Conservation (phyloP, 2,113 vertebrate species). For the Grus americana region DNA sequence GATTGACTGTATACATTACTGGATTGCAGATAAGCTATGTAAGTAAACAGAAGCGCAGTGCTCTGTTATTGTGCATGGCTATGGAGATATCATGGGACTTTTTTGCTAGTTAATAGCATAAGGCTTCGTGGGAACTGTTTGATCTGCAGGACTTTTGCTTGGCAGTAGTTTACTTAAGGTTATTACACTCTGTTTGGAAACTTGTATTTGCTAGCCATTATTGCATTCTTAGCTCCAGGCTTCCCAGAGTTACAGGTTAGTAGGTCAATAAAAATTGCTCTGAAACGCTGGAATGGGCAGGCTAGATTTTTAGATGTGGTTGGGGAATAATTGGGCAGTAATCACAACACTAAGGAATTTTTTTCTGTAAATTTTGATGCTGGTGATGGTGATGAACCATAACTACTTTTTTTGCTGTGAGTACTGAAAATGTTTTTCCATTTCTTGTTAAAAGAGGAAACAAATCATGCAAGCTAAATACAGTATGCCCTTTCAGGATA, state of each 20-base stretch:
- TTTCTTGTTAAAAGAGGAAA: neutral
- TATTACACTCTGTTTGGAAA: constrained; percentile 63
- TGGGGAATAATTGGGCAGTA: neutral
- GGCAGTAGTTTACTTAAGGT: constrained; percentile 61
- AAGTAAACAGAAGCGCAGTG: constrained; percentile 44
- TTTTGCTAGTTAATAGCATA: constrained; percentile 58
- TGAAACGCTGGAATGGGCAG: constrained; percentile 69
- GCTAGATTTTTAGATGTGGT: neutral
- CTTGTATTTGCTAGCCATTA: constrained; percentile 58
- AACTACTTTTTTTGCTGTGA: neutral
- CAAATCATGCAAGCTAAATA: neutral
- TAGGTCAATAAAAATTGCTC: constrained; percentile 81
- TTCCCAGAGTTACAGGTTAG: constrained; percentile 65
- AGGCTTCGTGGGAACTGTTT: constrained; percentile 65
- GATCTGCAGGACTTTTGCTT: constrained; percentile 55
- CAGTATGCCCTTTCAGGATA: neutral
- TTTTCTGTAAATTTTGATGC: neutral
- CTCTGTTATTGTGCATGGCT: constrained; percentile 23
- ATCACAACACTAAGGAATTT: neutral
- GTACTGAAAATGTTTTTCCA: neutral
- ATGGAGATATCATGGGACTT: constrained; percentile 36
- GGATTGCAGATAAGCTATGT: constrained; percentile 54
- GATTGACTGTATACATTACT: neutral
- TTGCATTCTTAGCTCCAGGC: constrained; percentile 64
- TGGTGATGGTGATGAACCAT: neutral